Evolutionary conservation across 1,140 invertebrate genomes (phyloP).

Genomic region (Anoplolepis gracilipes): DNA sequence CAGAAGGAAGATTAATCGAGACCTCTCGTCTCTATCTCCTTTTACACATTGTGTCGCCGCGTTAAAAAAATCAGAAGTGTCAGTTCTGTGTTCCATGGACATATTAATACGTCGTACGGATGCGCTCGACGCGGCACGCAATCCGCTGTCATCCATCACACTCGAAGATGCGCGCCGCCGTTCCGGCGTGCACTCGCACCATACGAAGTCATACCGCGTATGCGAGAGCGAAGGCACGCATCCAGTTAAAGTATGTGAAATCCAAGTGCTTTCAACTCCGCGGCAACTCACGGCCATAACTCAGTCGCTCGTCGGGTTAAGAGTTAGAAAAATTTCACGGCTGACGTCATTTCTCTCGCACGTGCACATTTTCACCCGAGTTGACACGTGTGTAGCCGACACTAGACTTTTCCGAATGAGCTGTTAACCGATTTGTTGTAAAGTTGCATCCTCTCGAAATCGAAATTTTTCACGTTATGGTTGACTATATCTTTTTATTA

Average conservation of each 20-base stretch:
- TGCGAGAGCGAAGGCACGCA: conserved; percentile 8
- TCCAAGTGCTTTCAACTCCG: conserved; percentile 75
- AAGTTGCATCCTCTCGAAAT: neutral
- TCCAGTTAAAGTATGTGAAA: conserved; percentile 71
- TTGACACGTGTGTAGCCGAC: conserved; percentile 33
- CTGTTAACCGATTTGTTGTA: neutral
- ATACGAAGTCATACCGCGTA: too few relatives aligned
- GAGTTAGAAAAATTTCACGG: conserved; percentile 71
- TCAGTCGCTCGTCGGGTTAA: conserved; percentile 63
- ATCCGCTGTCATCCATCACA: conserved; percentile 63
- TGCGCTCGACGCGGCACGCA: conserved; percentile 31
- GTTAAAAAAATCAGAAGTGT: conserved; percentile 20
- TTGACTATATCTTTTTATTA: neutral
- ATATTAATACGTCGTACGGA: conserved; percentile 55
- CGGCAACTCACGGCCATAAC: conserved; percentile 64
- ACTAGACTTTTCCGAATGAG: conserved; percentile 17
- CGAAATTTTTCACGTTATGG: conserved; percentile 3
- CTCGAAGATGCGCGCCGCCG: conserved; percentile 44
- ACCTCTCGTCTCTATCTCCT: neutral
- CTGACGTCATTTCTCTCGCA: conserved; percentile 55
- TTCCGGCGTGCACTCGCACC: conserved; percentile 42
- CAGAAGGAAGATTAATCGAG: neutral
- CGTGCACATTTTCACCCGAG: conserved; percentile 27
- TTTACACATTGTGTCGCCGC: neutral
- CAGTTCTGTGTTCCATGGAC: conserved; percentile 39